Evolutionary conservation across 2,888 invertebrate genomes (phyloP), one percentile per base, ranked within the genome.

Genomic region (Zootermopsis nevadensis): DNA sequence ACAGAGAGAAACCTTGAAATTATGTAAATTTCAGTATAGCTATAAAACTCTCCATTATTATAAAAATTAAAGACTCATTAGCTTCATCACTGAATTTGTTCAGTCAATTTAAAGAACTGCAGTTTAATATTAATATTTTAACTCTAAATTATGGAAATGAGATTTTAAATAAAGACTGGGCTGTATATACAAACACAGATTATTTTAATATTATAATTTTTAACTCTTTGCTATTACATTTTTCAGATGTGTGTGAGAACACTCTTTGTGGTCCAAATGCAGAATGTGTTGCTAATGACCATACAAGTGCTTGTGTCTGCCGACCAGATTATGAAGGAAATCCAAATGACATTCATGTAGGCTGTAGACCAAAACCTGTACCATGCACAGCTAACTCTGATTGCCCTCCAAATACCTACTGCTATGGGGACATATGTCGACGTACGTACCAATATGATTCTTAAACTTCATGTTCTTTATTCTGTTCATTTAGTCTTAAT

Each of bases 181-280:
- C 19, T 48, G 48, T 48, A 19, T 48, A 15, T 48, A 48, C 19
- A 3, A 48, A 48, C 48, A 48, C 19, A 48, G 4, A 1, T 48
- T 12, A 48, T 15, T 48, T 48, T 48, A 19, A 48, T 48, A 48
- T 15, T 48, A 15, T 19, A 48, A 48, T 48, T 19, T 48, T 48
- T 48, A 48, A 48, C 48, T 48, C 15, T 48, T 12, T 48, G 15
- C 0, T 48, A n/a, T 48, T 66, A 67, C 4, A 24, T 81, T 85
- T 89, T 90, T 72, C 86, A 93, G 94, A 96, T 90, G 95, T 95
- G 48, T 97, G 97, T 89, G 94, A 95, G 87, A 93, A 92, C 86
- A 91, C 93, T 0, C 91, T 91, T 85, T 98, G 98, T 90, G 97
- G 96, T 82, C 92, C 93, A 4, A 97, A 97, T 89, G 93, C 97